Base-by-base conservation (phyloP, 2,797 vertebrate genomes). In the Gymnothorax reevesii region DNA sequence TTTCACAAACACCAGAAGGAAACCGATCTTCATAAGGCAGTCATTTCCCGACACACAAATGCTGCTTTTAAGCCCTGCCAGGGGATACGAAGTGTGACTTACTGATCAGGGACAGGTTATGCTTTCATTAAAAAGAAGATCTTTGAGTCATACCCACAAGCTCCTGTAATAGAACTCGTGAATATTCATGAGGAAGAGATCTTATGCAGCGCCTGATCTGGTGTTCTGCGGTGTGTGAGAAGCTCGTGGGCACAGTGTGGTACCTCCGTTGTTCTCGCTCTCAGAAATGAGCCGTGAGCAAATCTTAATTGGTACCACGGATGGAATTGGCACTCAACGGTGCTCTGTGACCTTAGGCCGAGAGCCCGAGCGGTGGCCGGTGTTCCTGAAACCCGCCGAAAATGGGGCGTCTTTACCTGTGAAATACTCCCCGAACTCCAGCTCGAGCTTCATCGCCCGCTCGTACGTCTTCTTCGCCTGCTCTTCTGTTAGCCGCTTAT, bases 341-440 rank as follows among this genome's bases (percentile, higher is more conserved):
- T 15, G 9, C 52, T 57, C 52, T 82, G 7, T 54, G 57, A 8
- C 80, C 42, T 42, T 12, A 84, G 54, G n/a, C 20, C 80, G n/a
- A 82, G 25, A 2, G 27, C 7, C 22, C 82, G 27, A 2, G 15
- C 27, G 82, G 22, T 22, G 10, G 54, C n/a, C 9, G 4, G 10
- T 13, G 12, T 59, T 33, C 87, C 88, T 85, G 71, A 90, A 84
- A 82, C 55, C 83, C 20, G 0, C 27, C 86, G 83, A 79, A 85
- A 22, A 85, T 82, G 80, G 88, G 88, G 33, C 55, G 79, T 62
- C n/a, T 64, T 88, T 96, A 99, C 98, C 98, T 97, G 98, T 98
- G 94, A 99, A 99, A 95, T 96, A 99, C 93, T 99, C 98, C 87
- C 97, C 98, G 94, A 99, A 99, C 96, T 99, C 98, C 95, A 98